Base-by-base conservation (phyloP, 1,140 invertebrate species). In the Cotesia glomerata region DNA sequence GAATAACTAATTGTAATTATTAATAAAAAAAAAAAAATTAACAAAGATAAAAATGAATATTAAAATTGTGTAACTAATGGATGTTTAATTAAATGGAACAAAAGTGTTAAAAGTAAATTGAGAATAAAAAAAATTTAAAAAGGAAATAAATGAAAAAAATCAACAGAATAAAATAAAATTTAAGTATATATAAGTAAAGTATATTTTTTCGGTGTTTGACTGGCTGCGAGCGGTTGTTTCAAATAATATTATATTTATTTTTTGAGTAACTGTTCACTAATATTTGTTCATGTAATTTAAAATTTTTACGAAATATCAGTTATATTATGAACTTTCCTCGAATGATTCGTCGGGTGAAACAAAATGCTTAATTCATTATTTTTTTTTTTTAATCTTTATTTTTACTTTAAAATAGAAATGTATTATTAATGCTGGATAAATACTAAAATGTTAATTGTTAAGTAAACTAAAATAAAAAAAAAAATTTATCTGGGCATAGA, bases 181-280 rank as follows among this genome's bases (percentile, higher is more conserved):
- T 45, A 45, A 45, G 39, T 26, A n/a, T n/a, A n/a, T 39, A 39
- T 39, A 39, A 39, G 36, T 39, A 39, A 39, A 39, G 36, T 39
- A 45, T 45, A 7, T 45, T 45, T 26, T 39, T 45, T 45, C 7
- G 39, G 11, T 63, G 61, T 63, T 39, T 67, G 45, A 26, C 39
- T 18, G 66, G 49, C 35, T 35, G 77, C 73, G 78, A 76, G 75
- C 79, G 76, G 71, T 77, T 82, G 76, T 81, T 82, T 82, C 76
- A 79, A 67, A 78, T 77, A 71, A 71, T 73, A 69, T 61, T 75
- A 49, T 49, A 61, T 73, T 74, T 76, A 65, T 64, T 62, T 54
- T 63, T 52, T 68, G 36, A 14, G 51, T 72, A 35, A 35, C 39
- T 49, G 26, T 65, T 56, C 49, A 39, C 56, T 68, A n/a, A 58